phyloP scores from a whole-genome alignment of 2,888 invertebrate species.

The Apodemia hepburni region DNA sequence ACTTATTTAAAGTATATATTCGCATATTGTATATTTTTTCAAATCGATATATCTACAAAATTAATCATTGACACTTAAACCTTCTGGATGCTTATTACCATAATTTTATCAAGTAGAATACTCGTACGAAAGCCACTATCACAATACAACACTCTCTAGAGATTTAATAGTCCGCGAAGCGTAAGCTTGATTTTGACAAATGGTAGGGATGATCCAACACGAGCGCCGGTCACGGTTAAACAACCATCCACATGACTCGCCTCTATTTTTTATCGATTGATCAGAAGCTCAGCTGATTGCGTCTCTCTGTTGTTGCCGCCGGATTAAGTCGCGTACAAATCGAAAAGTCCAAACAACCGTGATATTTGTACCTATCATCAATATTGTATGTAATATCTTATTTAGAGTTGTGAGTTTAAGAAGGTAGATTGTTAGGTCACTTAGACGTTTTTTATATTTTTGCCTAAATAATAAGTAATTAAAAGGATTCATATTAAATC shows the following conservation, averaged over 20 bases:
- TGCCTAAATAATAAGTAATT: too few relatives aligned
- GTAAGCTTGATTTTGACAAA: conserved; percentile 76
- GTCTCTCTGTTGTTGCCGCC: conserved; percentile 72
- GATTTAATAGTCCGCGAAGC: conserved; percentile 30
- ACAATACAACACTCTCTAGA: conserved; percentile 21
- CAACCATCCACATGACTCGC: conserved; percentile 52
- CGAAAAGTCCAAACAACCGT: conserved; percentile 13
- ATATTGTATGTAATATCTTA: not conserved
- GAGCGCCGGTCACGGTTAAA: conserved; percentile 43
- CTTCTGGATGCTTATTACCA: too few relatives aligned
- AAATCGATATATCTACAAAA: too few relatives aligned
- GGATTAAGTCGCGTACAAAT: conserved; percentile 46
- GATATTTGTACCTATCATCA: conserved; percentile 8
- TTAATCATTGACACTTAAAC: too few relatives aligned
- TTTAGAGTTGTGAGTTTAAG: not conserved
- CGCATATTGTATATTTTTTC: too few relatives aligned
- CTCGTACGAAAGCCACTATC: conserved; percentile 15
- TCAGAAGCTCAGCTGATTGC: conserved; percentile 76
- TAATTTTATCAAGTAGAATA: too few relatives aligned
- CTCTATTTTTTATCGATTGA: conserved; percentile 76
- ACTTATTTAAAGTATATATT: too few relatives aligned
- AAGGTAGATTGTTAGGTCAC: not conserved
- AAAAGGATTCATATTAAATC: too few relatives aligned
- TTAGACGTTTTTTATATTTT: too few relatives aligned
- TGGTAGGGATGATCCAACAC: conserved; percentile 69